Conservation (phyloP, 1,140 invertebrate genomes). For the Drosophila aff. region DNA sequence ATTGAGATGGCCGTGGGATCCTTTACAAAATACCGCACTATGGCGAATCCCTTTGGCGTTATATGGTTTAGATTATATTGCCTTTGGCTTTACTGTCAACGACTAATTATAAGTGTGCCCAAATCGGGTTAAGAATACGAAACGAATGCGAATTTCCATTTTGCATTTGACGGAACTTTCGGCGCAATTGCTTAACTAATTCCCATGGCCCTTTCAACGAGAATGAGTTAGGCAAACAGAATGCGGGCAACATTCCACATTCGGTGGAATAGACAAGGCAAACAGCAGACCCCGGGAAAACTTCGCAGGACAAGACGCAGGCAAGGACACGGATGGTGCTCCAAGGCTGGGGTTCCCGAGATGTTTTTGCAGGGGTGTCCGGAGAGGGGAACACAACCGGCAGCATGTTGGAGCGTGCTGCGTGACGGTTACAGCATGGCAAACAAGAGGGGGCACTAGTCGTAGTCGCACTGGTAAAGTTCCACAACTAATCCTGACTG, state of each 20-base stretch:
- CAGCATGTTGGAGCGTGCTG: conserved; percentile 75
- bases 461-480: conserved; percentile 67
- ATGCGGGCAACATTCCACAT: conserved; percentile 60
- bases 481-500: conserved; percentile 82
- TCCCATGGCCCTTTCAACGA: conserved; percentile 49
- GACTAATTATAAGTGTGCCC: conserved; percentile 6
- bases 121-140: neutral
- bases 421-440: conserved; percentile 79
- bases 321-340: conserved; percentile 60
- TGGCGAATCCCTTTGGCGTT: neutral
- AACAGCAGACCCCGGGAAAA: conserved; percentile 64
- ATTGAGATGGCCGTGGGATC: no score
- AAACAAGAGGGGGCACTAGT: conserved; percentile 68
- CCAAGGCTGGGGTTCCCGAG: neutral
- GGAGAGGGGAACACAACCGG: conserved; percentile 49
- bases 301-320: conserved; percentile 75
- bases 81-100: neutral
- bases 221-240: conserved; percentile 62
- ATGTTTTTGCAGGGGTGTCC: neutral
- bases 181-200: conserved; percentile 68
- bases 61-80: neutral
- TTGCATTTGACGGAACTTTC: conserved; percentile 41
- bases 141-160: conserved; percentile 31
- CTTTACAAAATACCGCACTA: no score
- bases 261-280: conserved; percentile 56